These are phyloP conservation scores for Spongilla lacustris DNA, from an alignment of 37 sponge, comb jelly and placozoan species.

Conservation along the genomic window DNA sequence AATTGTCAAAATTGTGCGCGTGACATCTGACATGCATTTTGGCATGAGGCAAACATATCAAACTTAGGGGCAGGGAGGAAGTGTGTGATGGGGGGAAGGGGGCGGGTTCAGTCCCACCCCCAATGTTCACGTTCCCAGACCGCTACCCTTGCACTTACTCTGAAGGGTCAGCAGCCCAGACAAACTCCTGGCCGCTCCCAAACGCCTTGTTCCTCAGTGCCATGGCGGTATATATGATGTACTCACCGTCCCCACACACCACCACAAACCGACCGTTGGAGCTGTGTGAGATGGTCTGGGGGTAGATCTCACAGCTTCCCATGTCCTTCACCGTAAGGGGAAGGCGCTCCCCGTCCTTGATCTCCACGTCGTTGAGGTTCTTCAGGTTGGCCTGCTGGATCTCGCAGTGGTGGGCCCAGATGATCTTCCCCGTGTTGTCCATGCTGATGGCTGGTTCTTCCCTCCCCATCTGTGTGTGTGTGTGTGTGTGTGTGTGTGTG, in stretches of 20 bases:
- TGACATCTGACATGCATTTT: too few species aligned
- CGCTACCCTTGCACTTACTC: constrained; percentile 69
- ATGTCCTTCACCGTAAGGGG: constrained; percentile 95
- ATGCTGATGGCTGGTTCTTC: constrained; percentile 99
- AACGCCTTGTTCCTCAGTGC: constrained; percentile 97
- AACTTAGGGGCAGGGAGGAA: too few species aligned
- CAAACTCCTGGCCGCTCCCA: constrained; percentile 96
- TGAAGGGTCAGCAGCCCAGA: constrained; percentile 94
- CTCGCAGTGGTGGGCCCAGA: constrained; percentile 98
- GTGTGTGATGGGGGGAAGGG: too few species aligned
- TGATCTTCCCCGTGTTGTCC: constrained; percentile 96
- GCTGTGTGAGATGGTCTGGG: constrained; percentile 91
- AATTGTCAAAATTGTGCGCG: too few species aligned
- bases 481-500: too few species aligned
- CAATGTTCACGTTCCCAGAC: too few species aligned
- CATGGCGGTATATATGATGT: constrained; percentile 99
- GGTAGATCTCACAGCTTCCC: constrained; percentile 98
- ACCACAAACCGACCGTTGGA: constrained; percentile 99
- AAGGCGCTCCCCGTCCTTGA: constrained; percentile 93
- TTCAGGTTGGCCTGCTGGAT: constrained; percentile 97
- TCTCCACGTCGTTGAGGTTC: constrained; percentile 71
- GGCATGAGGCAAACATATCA: too few species aligned
- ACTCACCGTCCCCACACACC: constrained; percentile 99
- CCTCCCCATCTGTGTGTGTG: constrained; percentile 75
- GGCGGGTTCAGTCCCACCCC: too few species aligned